Conservation (phyloP, 2,888 invertebrate species). For the Tolmerus cingulatus region DNA sequence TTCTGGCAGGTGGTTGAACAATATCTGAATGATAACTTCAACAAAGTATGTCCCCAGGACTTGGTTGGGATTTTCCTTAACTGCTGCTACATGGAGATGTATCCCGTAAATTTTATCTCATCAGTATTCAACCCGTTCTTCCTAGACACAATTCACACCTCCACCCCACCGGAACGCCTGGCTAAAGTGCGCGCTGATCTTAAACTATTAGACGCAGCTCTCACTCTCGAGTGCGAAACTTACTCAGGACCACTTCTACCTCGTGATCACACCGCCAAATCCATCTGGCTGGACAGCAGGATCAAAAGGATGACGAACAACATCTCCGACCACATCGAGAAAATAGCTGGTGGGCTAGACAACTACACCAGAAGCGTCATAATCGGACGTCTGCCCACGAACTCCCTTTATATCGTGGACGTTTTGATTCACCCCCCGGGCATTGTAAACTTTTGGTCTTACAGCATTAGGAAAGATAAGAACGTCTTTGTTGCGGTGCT, state of each 20-base stretch:
- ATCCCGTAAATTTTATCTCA: slow-evolving; percentile 69
- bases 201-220: slow-evolving; percentile 70
- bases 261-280: slow-evolving; percentile 65
- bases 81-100: slow-evolving; percentile 70
- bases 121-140: slow-evolving; percentile 71
- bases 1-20: slow-evolving; percentile 70
- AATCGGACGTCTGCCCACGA: slow-evolving; percentile 67
- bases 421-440: slow-evolving; percentile 67
- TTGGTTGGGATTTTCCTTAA: slow-evolving; percentile 70
- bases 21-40: slow-evolving; percentile 67
- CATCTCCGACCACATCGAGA: slow-evolving; percentile 63
- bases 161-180: slow-evolving; percentile 60
- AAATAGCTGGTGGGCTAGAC: slow-evolving; percentile 64
- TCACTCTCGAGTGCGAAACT: slow-evolving; percentile 70
- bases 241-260: slow-evolving; percentile 69
- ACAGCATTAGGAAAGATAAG: slow-evolving; percentile 63
- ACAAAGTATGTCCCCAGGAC: slow-evolving; percentile 68
- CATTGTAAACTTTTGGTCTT: slow-evolving; percentile 63
- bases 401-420: slow-evolving; percentile 70
- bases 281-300: slow-evolving; percentile 67
- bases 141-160: slow-evolving; percentile 66
- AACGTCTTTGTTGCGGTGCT: slow-evolving; percentile 68
- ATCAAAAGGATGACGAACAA: slow-evolving; percentile 66
- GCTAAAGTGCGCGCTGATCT: slow-evolving; percentile 66
- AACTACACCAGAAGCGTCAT: slow-evolving; percentile 66